Evolutionary conservation across 2,888 invertebrate species (phyloP).

Genomic region (Andricus quercusramuli): DNA sequence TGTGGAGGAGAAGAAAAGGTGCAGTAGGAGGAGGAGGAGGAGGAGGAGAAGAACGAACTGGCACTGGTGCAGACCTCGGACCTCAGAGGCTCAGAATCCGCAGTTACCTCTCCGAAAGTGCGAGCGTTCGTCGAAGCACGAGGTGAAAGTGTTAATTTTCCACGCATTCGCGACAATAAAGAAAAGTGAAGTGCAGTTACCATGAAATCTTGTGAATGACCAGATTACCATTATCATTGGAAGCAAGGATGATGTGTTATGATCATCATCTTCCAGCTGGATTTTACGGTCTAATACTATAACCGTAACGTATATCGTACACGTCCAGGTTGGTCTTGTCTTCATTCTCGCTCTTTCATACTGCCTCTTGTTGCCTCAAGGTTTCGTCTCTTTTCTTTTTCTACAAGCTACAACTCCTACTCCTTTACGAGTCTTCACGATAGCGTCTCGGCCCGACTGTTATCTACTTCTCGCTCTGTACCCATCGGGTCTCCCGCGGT

Average conservation of each 20-base stretch:
- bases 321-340: not conserved
- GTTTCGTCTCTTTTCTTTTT: not conserved
- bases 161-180: not conserved
- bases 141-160: constrained; percentile 41
- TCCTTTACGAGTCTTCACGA: not conserved
- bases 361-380: not conserved
- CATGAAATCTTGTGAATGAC: not conserved
- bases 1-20: not conserved
- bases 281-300: not conserved
- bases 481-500: not conserved
- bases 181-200: not conserved
- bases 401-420: not conserved
- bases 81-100: constrained; percentile 68
- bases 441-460: not conserved
- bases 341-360: not conserved
- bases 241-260: not conserved
- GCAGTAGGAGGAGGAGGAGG: not conserved
- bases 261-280: not conserved
- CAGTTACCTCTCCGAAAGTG: constrained; percentile 66
- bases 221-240: not conserved
- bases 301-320: not conserved
- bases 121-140: constrained; percentile 56
- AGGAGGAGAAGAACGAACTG: constrained; percentile 20
- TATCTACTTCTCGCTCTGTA: not conserved
- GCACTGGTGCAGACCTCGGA: constrained; percentile 52